A percentile compares a stretch with the other conserved stretches of the same genome.
phyloP scores from a whole-genome alignment of 2,888 invertebrate species.

The Laothoe populi region DNA sequence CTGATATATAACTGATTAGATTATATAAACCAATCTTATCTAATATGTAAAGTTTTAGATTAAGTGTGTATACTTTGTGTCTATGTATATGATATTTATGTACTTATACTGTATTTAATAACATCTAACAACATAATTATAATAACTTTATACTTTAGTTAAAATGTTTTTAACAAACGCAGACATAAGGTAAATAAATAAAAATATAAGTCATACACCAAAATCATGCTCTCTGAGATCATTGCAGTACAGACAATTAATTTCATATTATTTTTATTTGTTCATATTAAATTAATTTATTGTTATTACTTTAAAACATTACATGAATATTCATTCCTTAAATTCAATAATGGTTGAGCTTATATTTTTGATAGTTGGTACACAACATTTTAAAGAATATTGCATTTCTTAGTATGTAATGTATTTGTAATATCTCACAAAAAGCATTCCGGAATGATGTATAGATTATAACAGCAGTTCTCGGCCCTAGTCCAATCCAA shows the following conservation, averaged over 20 bases:
- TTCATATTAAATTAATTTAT: neutral
- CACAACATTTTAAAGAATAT: no score
- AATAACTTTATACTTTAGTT: neutral
- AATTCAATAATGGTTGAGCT: neutral
- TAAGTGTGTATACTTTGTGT: constrained; percentile 26
- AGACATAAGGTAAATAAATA: neutral
- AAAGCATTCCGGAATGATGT: no score
- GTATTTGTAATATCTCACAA: no score
- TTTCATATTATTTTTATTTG: neutral
- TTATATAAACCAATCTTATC: constrained; percentile 27
- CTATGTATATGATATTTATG: constrained; percentile 31
- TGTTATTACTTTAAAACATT: no score
- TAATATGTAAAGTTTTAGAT: constrained; percentile 17
- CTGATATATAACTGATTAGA: constrained; percentile 81
- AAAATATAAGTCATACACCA: neutral
- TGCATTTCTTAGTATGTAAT: no score
- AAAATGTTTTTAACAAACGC: neutral
- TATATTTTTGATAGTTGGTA: no score
- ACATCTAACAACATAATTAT: neutral
- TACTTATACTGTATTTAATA: neutral
- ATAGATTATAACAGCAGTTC: no score
- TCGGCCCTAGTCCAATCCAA: no score
- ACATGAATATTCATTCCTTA: neutral
- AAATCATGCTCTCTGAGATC: neutral
- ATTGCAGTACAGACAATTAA: neutral